Percentiles rank a stretch among this genome's conserved stretches.
phyloP scores from a whole-genome alignment of 2,797 vertebrate species.

The Kryptopterus vitreolus region DNA sequence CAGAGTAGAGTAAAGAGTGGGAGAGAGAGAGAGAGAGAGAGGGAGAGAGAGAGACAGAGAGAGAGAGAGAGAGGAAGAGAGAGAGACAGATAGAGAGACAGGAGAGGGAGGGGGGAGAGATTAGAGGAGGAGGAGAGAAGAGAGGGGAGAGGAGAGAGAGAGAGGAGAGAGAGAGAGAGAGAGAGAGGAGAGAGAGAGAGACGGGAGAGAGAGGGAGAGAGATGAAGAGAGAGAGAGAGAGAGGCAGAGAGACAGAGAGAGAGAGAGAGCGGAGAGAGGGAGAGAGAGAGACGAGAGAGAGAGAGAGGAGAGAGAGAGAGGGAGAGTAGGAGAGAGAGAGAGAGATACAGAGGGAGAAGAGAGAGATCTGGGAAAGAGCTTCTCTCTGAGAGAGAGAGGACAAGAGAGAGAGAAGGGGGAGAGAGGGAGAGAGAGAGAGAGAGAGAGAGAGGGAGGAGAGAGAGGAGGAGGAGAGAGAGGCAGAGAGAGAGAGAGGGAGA shows the following conservation, averaged over 20 bases:
- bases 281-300: not conserved
- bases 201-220: slow-evolving; percentile 1
- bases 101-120: too few relatives aligned
- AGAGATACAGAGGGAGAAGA: too few relatives aligned
- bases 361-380: too few relatives aligned
- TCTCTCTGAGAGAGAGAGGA: slow-evolving; percentile 1
- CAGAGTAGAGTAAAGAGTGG: not conserved
- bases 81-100: not conserved
- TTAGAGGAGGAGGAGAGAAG: not conserved
- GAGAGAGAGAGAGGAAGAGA: not conserved
- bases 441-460: too few relatives aligned
- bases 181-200: too few relatives aligned
- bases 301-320: not conserved
- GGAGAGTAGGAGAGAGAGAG: too few relatives aligned
- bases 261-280: too few relatives aligned
- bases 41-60: not conserved
- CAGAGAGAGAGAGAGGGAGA: not conserved
- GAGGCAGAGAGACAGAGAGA: not conserved
- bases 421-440: too few relatives aligned
- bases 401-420: not conserved
- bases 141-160: not conserved
- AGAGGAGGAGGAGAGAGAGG: too few relatives aligned
- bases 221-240: not conserved
- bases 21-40: too few relatives aligned
- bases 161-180: not conserved